These are phyloP conservation scores for Xanthorhoe spadicearia DNA, from an alignment of 2,888 invertebrate genomes.

Conservation along the genomic window DNA sequence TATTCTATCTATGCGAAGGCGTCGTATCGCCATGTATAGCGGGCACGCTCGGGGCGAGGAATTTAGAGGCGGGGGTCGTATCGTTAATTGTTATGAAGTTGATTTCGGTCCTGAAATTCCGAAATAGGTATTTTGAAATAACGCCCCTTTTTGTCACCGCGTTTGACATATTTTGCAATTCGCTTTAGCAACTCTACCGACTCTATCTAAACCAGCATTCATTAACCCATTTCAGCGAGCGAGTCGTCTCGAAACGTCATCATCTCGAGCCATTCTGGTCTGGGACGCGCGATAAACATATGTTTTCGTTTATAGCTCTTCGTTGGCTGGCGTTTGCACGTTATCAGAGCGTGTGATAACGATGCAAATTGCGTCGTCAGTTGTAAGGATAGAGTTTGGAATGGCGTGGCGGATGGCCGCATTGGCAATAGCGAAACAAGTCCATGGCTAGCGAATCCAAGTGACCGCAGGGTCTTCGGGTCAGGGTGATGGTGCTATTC, in stretches of 20 bases:
- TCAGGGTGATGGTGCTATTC: conserved; percentile 61
- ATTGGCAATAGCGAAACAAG: conserved; percentile 64
- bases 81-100: conserved; percentile 86
- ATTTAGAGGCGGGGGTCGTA: conserved; percentile 85
- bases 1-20: conserved; percentile 86
- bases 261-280: conserved; percentile 43
- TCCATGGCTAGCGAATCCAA: conserved; percentile 70
- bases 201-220: conserved; percentile 23
- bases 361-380: conserved; percentile 61
- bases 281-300: conserved; percentile 51
- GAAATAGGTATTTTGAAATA: conserved; percentile 84
- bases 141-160: conserved; percentile 74
- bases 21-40: conserved; percentile 83
- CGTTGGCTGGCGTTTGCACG: conserved; percentile 54
- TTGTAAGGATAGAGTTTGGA: conserved; percentile 55
- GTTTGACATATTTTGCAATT: conserved; percentile 47
- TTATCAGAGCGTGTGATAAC: conserved; percentile 78
- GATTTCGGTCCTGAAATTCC: conserved; percentile 85
- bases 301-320: conserved; percentile 62
- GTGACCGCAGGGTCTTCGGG: conserved; percentile 65
- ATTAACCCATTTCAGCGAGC: conserved; percentile 39
- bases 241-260: conserved; percentile 35
- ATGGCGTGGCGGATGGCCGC: conserved; percentile 47
- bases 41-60: conserved; percentile 85
- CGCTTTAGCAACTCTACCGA: conserved; percentile 29